These are phyloP conservation scores for Laupala kohalensis DNA, from an alignment of 1,140 invertebrate species.

Conservation along the genomic window DNA sequence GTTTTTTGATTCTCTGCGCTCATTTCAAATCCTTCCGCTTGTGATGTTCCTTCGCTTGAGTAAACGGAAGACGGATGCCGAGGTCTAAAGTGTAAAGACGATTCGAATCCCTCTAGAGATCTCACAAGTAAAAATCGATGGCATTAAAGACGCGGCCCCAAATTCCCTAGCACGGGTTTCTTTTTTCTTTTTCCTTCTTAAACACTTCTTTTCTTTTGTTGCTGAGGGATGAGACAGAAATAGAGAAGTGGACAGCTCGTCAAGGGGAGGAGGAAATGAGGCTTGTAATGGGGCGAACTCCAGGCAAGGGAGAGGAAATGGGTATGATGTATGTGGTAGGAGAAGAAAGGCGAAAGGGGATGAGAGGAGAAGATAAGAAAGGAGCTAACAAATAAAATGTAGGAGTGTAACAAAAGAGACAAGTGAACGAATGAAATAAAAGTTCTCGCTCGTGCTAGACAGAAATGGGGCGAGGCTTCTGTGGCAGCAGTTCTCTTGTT, in stretches of 20 bases:
- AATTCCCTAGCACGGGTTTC: too few species aligned
- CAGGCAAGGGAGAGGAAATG: neutral
- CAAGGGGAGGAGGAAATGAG: neutral
- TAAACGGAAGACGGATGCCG: too few species aligned
- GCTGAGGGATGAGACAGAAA: neutral
- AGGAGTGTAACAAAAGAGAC: neutral
- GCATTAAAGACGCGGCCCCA: too few species aligned
- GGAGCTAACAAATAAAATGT: neutral
- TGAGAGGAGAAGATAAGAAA: neutral
- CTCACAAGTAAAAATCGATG: too few species aligned
- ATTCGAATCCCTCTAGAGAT: too few species aligned
- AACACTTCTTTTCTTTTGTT: too few species aligned
- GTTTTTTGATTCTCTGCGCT: too few species aligned
- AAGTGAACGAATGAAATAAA: neutral
- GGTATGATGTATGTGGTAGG: neutral
- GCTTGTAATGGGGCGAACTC: neutral
- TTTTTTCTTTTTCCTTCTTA: too few species aligned
- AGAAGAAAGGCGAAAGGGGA: neutral
- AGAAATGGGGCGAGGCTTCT: neutral
- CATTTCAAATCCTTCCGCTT: too few species aligned
- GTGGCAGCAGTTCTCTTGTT: too few species aligned
- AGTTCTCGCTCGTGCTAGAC: neutral
- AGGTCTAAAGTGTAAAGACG: too few species aligned
- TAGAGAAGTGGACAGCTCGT: neutral
- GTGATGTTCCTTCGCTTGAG: too few species aligned